Evolutionary conservation across 2,888 invertebrate genomes (phyloP).

Genomic region (Polyommatus icarus): DNA sequence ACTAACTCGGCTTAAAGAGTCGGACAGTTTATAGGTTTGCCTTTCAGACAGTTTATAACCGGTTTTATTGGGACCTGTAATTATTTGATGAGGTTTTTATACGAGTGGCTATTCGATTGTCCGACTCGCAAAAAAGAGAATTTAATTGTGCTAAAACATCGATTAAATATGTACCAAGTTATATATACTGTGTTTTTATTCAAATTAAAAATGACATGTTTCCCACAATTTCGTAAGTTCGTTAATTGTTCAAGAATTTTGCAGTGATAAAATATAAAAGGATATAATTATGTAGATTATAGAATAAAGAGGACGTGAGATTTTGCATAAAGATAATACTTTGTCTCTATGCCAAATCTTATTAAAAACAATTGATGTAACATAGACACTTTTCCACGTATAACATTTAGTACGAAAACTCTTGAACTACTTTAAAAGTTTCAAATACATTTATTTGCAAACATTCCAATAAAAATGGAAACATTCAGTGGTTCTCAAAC

Average conservation of each 20-base stretch:
- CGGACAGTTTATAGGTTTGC: slow-evolving; percentile 67
- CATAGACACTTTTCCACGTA: too few species aligned
- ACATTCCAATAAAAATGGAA: not conserved
- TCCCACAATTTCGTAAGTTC: too few species aligned
- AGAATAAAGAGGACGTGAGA: too few species aligned
- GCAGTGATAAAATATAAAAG: too few species aligned
- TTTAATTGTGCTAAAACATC: not conserved
- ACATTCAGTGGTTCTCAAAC: slow-evolving; percentile 6
- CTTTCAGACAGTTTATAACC: slow-evolving; percentile 56
- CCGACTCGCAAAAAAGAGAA: not conserved
- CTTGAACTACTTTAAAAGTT: not conserved
- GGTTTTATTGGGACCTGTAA: slow-evolving; percentile 34
- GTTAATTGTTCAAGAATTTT: too few species aligned
- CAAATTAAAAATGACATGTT: too few species aligned
- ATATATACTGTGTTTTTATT: too few species aligned
- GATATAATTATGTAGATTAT: too few species aligned
- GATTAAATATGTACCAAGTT: not conserved
- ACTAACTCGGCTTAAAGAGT: slow-evolving; percentile 71
- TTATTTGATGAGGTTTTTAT: slow-evolving; percentile 27
- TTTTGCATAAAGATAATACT: too few species aligned
- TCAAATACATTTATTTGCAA: not conserved
- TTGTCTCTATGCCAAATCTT: too few species aligned
- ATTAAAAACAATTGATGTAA: too few species aligned
- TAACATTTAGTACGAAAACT: too few species aligned
- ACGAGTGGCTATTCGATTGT: not conserved